These are phyloP conservation scores for Recurvirostra avosetta DNA, from an alignment of 2,113 vertebrate genomes.

Conservation along the genomic window DNA sequence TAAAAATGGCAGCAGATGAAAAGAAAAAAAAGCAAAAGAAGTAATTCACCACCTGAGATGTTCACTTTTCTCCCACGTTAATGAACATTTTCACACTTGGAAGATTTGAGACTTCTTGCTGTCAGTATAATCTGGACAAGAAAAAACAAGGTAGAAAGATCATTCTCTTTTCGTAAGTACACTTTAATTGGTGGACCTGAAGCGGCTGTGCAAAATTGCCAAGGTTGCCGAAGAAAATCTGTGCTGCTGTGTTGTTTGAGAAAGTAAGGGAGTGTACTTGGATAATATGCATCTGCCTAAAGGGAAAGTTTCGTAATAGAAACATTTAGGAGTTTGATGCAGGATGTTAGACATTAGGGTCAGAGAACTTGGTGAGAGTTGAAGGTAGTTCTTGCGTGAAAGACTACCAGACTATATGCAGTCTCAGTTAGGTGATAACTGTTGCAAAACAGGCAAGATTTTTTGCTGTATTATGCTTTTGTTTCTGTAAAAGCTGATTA, in stretches of 20 bases:
- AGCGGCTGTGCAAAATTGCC: neutral
- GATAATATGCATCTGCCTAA: neutral
- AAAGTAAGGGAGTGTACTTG: neutral
- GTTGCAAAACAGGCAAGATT: neutral
- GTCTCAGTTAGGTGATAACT: neutral
- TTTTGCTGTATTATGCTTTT: neutral
- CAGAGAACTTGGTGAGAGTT: neutral
- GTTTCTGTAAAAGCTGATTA: slow-evolving; percentile 30
- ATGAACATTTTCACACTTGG: neutral
- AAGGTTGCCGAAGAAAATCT: neutral
- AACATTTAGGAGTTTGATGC: neutral
- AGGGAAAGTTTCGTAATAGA: neutral
- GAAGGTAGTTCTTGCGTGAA: neutral
- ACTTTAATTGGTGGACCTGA: neutral
- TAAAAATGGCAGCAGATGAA: slow-evolving; percentile 66
- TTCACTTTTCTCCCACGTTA: neutral
- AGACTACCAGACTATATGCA: neutral
- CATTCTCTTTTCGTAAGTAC: neutral
- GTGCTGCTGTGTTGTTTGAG: neutral
- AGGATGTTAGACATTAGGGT: neutral
- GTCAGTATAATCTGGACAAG: neutral
- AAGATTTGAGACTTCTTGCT: neutral
- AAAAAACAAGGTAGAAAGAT: neutral
- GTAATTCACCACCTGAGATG: neutral
- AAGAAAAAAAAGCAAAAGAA: slow-evolving; percentile 84